Percentiles rank a stretch among this genome's conserved stretches.
These are phyloP conservation scores for Percina caprodes DNA, from an alignment of 2,113 vertebrate genomes.

Conservation along the genomic window DNA sequence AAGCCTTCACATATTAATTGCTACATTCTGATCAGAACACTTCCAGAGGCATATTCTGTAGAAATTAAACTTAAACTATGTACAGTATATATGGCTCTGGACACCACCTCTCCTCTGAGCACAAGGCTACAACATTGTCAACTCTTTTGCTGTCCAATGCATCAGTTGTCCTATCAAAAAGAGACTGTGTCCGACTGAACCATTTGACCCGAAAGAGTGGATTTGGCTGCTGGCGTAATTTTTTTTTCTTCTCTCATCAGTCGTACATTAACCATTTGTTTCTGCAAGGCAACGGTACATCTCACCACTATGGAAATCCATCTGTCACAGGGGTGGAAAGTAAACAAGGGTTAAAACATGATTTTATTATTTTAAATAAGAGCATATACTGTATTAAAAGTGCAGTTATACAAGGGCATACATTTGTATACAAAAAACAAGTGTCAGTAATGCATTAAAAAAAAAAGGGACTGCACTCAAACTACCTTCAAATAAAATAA, in stretches of 20 bases:
- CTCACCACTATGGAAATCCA: slow-evolving; percentile 73
- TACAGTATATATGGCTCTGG: slow-evolving; percentile 73
- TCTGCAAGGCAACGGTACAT: slow-evolving; percentile 76
- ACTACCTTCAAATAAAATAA: slow-evolving; percentile 77
- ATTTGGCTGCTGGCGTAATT: slow-evolving; percentile 68
- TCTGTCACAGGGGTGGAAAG: slow-evolving; percentile 72
- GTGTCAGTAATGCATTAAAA: slow-evolving; percentile 76
- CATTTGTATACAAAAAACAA: slow-evolving; percentile 72
- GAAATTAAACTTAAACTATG: slow-evolving; percentile 59
- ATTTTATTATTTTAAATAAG: slow-evolving; percentile 77
- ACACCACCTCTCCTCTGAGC: slow-evolving; percentile 53
- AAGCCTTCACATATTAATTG: slow-evolving; percentile 68
- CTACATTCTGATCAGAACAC: slow-evolving; percentile 80
- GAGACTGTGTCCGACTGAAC: slow-evolving; percentile 64
- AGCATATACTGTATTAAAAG: slow-evolving; percentile 84
- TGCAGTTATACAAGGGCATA: slow-evolving; percentile 79
- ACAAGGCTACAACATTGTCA: slow-evolving; percentile 42
- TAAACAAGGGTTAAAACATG: slow-evolving; percentile 75
- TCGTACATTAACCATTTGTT: slow-evolving; percentile 53
- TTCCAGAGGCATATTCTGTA: slow-evolving; percentile 71
- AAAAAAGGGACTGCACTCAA: slow-evolving; percentile 62
- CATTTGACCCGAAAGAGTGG: slow-evolving; percentile 73
- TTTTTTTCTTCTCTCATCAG: slow-evolving; percentile 42
- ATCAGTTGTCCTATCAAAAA: slow-evolving; percentile 51
- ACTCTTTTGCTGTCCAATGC: slow-evolving; percentile 22